A percentile compares a stretch with the other conserved stretches of the same genome.
Evolutionary conservation across 2,888 invertebrate species (phyloP).

Genomic region (Trichogramma evanescens): DNA sequence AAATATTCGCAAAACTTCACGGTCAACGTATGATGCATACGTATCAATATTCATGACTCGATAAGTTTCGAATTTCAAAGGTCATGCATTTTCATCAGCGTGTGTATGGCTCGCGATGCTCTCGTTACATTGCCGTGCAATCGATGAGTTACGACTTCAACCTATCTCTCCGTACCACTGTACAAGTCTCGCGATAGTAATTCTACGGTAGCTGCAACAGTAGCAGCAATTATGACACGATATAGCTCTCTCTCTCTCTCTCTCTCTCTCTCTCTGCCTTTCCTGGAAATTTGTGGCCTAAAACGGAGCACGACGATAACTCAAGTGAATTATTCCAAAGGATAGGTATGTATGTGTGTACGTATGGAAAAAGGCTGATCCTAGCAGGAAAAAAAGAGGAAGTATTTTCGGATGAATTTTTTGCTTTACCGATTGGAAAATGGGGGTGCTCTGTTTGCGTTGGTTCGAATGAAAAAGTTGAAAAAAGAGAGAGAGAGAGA

Average conservation of each 20-base stretch:
- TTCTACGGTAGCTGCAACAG: too few species aligned
- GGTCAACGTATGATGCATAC: too few species aligned
- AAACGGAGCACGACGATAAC: slow-evolving; percentile 11
- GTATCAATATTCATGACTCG: too few species aligned
- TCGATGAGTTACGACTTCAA: slow-evolving; percentile 11
- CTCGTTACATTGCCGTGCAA: not conserved
- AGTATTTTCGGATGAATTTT: slow-evolving; percentile 17
- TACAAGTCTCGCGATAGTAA: not conserved
- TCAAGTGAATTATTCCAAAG: slow-evolving; percentile 16
- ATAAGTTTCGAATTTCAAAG: too few species aligned
- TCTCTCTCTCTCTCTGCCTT: not conserved
- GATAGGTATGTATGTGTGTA: not conserved
- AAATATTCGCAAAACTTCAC: too few species aligned
- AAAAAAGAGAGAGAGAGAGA: not conserved
- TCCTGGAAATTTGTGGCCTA: slow-evolving; percentile 13
- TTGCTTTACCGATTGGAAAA: slow-evolving; percentile 6
- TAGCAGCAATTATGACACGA: too few species aligned
- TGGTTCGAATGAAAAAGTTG: not conserved
- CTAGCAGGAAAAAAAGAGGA: not conserved
- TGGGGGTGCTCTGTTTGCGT: not conserved
- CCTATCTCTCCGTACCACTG: not conserved
- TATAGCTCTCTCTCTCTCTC: too few species aligned
- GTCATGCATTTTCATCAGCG: slow-evolving; percentile 12
- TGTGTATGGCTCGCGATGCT: too few species aligned
- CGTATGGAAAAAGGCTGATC: not conserved